Conservation (phyloP, 2,888 invertebrate genomes). For the Zygaena filipendulae region DNA sequence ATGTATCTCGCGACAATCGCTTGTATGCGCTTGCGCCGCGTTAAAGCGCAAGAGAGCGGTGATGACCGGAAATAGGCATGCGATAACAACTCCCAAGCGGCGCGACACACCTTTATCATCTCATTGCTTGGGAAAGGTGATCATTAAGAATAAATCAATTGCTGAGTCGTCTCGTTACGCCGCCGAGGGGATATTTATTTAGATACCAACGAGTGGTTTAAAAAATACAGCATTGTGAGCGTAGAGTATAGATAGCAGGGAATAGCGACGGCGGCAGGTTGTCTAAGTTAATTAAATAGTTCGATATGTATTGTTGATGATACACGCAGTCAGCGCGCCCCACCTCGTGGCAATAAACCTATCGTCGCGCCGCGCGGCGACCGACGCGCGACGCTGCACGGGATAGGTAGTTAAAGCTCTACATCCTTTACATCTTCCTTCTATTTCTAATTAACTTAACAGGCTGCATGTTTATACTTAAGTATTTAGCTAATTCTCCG, state of each 20-base stretch:
- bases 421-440: too few relatives aligned
- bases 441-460: too few relatives aligned
- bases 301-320: conserved; percentile 29
- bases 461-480: too few relatives aligned
- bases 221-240: too few relatives aligned
- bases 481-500: too few relatives aligned
- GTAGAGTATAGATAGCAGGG: too few relatives aligned
- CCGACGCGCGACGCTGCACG: too few relatives aligned
- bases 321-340: conserved; percentile 18
- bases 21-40: conserved; percentile 35
- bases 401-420: too few relatives aligned
- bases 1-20: conserved; percentile 62
- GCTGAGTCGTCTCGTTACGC: conserved; percentile 27
- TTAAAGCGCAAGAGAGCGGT: too few relatives aligned
- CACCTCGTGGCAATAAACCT: conserved; percentile 32
- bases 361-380: conserved; percentile 17
- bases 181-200: too few relatives aligned
- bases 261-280: too few relatives aligned
- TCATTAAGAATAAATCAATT: conserved; percentile 62
- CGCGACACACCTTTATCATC: conserved; percentile 51
- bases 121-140: conserved; percentile 52
- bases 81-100: conserved; percentile 60
- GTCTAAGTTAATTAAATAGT: conserved; percentile 31
- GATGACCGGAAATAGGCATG: conserved; percentile 64
- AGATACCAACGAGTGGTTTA: too few relatives aligned